Evolutionary conservation across 53 echinoderm and acorn worm genomes (phyloP).

Genomic region (Holothuria scabra): DNA sequence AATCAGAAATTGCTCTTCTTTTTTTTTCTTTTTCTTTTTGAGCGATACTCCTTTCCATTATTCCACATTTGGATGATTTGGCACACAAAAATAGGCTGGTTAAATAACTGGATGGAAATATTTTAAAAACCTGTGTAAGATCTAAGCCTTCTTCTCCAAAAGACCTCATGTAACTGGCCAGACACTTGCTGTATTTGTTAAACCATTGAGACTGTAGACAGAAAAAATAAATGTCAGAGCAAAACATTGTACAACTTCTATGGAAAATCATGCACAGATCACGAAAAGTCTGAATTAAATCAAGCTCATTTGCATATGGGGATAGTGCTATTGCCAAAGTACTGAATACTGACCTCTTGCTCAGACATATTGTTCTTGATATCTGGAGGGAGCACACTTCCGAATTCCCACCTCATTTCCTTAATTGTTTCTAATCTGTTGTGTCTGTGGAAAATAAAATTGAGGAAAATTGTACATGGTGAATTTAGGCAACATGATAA

Average conservation of each 20-base stretch:
- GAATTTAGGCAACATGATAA: too few relatives aligned
- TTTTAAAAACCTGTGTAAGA: conserved; percentile 77
- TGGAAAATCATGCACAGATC: not conserved
- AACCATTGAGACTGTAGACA: conserved; percentile 83
- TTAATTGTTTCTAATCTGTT: conserved; percentile 83
- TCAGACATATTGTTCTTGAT: conserved; percentile 93
- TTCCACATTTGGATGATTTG: too few relatives aligned
- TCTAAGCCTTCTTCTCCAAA: conserved; percentile 85
- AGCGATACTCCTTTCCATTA: too few relatives aligned
- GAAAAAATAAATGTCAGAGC: not conserved
- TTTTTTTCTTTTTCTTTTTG: too few relatives aligned
- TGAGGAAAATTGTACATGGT: too few relatives aligned
- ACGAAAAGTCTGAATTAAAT: not conserved
- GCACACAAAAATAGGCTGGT: too few relatives aligned
- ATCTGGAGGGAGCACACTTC: conserved; percentile 92
- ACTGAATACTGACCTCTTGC: conserved; percentile 73
- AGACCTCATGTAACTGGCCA: conserved; percentile 87
- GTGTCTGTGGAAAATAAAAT: conserved; percentile 50
- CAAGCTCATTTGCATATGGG: not conserved
- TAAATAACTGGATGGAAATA: too few relatives aligned
- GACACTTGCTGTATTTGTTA: conserved; percentile 82
- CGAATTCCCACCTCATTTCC: conserved; percentile 99
- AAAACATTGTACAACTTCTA: not conserved
- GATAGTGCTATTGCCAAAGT: not conserved
- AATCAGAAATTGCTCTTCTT: too few relatives aligned